Evolutionary conservation across 2,797 vertebrate genomes (phyloP), one percentile per base, ranked within the genome.

Genomic region (Phalloptychus januarius): DNA sequence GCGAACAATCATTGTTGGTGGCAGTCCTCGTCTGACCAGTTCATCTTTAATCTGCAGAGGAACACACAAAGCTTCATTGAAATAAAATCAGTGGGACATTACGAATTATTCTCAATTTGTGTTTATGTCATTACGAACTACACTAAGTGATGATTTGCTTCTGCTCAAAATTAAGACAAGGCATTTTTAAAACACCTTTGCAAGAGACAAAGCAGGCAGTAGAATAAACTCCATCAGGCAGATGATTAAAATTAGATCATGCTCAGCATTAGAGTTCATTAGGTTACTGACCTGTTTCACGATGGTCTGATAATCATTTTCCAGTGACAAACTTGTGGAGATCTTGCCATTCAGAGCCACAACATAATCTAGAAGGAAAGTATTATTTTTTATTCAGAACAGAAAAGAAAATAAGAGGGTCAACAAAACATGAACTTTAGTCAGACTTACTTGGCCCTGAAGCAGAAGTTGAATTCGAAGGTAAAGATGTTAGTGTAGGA

Each of bases 21-120:
- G 67, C 12, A 77, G 0, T 31, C 42, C 67, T 15, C 23, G 31
- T 28, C 46, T 16, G 7, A 74, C 33, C 23, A 58, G 52, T 40
- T 36, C 42, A 13, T 46, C 31, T 63, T 75, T 72, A 48, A 78
- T 72, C 70, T 78, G 10, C 7, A 72, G 7, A 31, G 28, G 15
- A 46, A 72, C 18, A 72, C 25, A 16, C 40, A 45, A 71, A 15
- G 15, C 15, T 63, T 36, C 8, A 8, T 36, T 36, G 1, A 63
- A 16, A 36, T 20, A 15, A 2, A 63, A 33, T 63, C 3, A 63
- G 61, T 1, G 12, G 16, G 5, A 63, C 5, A 3, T 63, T 8
- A 71, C 1, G 10, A 31, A 15, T 11, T 58, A 4, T 0, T 58
- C 13, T 61, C 28, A 5, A 33, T 61, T 61, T 61, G 28, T 15